These are phyloP conservation scores for Sebastolobus alascanus DNA, from an alignment of 2,797 vertebrate genomes.

Conservation along the genomic window DNA sequence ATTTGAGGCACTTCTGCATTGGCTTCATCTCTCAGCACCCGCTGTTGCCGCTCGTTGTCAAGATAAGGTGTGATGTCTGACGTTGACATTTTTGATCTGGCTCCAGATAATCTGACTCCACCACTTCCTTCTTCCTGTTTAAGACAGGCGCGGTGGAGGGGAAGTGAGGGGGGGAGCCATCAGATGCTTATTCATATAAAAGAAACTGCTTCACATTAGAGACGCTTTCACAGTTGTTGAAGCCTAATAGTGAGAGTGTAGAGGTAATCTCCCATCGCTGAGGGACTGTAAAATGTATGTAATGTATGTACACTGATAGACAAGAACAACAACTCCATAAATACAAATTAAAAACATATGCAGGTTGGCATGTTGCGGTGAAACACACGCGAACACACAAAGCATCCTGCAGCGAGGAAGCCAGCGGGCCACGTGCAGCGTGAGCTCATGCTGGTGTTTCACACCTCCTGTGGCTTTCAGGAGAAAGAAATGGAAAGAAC, in stretches of 20 bases:
- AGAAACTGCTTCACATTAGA: not conserved
- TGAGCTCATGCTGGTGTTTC: slow-evolving; percentile 60
- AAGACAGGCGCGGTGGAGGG: slow-evolving; percentile 8
- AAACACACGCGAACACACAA: slow-evolving; percentile 12
- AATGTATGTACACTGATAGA: not conserved
- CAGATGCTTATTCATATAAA: slow-evolving; percentile 5
- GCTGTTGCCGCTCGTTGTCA: not conserved
- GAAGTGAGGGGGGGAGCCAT: not conserved
- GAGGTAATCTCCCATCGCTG: not conserved
- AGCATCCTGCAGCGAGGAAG: slow-evolving; percentile 37
- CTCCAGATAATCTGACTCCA: slow-evolving; percentile 32
- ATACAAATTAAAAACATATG: slow-evolving; percentile 43
- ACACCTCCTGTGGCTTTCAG: slow-evolving; percentile 61
- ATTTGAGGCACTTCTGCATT: no score
- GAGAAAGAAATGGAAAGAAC: slow-evolving; percentile 25
- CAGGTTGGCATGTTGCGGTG: slow-evolving; percentile 19
- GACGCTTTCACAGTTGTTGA: not conserved
- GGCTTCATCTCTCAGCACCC: no score
- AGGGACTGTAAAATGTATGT: slow-evolving; percentile 12
- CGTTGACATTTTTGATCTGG: slow-evolving; percentile 39
- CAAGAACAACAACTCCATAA: slow-evolving; percentile 40
- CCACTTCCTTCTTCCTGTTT: slow-evolving; percentile 57
- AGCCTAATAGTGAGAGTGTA: not conserved
- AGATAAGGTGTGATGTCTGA: slow-evolving; percentile 15
- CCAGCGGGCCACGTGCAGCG: slow-evolving; percentile 47